Conservation (phyloP, 1,140 invertebrate species). For the Brachionus koreanus region DNA sequence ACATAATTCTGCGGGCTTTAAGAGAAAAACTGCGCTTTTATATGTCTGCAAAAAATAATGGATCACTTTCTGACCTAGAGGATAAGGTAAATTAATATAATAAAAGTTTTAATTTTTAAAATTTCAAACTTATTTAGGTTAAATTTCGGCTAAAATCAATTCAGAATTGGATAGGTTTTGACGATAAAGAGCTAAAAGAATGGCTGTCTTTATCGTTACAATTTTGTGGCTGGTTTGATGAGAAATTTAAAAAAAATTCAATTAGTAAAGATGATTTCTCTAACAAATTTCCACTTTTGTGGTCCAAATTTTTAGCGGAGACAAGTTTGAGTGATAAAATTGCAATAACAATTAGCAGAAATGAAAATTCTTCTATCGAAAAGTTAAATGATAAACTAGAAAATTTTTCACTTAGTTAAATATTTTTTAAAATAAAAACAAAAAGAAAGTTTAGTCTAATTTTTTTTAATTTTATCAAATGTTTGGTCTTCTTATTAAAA, state of each 20-base stretch:
- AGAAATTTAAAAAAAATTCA: not conserved
- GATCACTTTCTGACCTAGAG: not conserved
- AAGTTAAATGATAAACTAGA: not conserved
- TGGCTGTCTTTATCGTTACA: not conserved
- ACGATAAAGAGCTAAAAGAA: not conserved
- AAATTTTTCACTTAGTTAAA: too few species aligned
- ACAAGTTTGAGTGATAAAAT: not conserved
- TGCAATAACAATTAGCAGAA: not conserved
- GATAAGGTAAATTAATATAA: not conserved
- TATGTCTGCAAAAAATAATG: conserved; percentile 35
- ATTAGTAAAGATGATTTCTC: not conserved
- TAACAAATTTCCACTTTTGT: conserved; percentile 16
- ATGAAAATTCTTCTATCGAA: not conserved
- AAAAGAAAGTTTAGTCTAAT: too few species aligned
- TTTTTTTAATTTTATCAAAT: too few species aligned
- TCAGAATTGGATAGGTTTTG: conserved; percentile 35
- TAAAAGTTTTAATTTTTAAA: not conserved
- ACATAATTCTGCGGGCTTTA: conserved; percentile 59
- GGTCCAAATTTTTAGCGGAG: not conserved
- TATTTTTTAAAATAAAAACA: too few species aligned
- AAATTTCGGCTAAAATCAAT: not conserved
- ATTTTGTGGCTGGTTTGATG: conserved; percentile 6
- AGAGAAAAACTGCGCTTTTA: conserved; percentile 55
- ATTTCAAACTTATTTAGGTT: not conserved
- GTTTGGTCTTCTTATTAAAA: too few species aligned